Conservation (phyloP, 1,140 invertebrate genomes). For the Euwallacea similis region DNA sequence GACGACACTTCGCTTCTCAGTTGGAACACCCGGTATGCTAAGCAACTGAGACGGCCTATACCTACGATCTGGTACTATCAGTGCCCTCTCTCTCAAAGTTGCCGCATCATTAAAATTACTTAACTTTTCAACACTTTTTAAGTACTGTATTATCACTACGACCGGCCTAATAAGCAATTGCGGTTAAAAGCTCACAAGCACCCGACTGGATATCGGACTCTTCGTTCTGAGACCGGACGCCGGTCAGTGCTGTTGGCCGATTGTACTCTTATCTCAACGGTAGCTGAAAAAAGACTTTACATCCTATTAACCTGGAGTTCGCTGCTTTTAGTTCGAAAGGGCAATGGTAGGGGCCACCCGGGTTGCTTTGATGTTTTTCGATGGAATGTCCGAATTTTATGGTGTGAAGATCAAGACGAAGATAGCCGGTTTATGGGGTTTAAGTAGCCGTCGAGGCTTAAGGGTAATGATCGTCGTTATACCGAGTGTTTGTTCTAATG, state of each 20-base stretch:
- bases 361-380: conserved; percentile 34
- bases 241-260: conserved; percentile 19
- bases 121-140: conserved; percentile 48
- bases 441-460: too few species aligned
- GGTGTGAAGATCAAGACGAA: conserved; percentile 5
- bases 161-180: conserved; percentile 42
- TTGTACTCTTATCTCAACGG: conserved; percentile 44
- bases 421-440: background rate
- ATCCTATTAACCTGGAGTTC: conserved; percentile 45
- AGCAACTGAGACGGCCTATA: conserved; percentile 26
- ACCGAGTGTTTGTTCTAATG: too few species aligned
- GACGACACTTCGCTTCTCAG: too few species aligned
- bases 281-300: conserved; percentile 44
- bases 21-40: background rate
- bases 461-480: too few species aligned
- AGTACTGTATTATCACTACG: conserved; percentile 47
- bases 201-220: background rate
- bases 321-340: conserved; percentile 41
- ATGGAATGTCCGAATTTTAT: conserved; percentile 22
- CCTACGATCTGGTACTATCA: conserved; percentile 11
- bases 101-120: conserved; percentile 42
- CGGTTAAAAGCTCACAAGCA: conserved; percentile 41
- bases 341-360: conserved; percentile 45
- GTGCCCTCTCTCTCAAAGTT: conserved; percentile 26
- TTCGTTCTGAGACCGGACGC: too few species aligned